These are phyloP conservation scores for Cyphomyrus plagiostoma DNA, from an alignment of 2,113 vertebrate genomes.

Conservation along the genomic window DNA sequence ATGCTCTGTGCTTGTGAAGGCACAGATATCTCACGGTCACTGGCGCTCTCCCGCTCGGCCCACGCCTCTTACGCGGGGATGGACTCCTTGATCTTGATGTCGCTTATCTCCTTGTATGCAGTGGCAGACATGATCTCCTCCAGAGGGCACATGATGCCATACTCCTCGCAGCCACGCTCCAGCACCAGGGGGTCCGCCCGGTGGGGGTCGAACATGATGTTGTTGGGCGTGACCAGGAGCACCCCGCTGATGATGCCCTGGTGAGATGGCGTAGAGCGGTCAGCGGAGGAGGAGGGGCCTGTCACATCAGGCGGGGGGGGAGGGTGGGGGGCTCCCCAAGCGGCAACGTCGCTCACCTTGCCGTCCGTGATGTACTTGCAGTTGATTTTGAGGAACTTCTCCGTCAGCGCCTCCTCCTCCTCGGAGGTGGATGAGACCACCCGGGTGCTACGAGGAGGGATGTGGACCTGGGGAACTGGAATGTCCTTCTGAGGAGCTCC, in stretches of 20 bases:
- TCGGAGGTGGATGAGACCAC: conserved; percentile 92
- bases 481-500: conserved; percentile 65
- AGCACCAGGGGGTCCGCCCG: conserved; percentile 93
- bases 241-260: conserved; percentile 94
- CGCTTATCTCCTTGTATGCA: conserved; percentile 87
- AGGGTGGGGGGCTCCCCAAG: neutral
- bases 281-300: neutral
- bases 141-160: conserved; percentile 98
- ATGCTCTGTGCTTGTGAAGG: neutral
- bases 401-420: conserved; percentile 96
- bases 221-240: conserved; percentile 96
- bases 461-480: conserved; percentile 59
- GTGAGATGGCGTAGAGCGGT: neutral
- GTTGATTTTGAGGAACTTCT: conserved; percentile 98
- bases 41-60: neutral
- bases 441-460: conserved; percentile 69
- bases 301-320: neutral
- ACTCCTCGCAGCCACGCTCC: conserved; percentile 93
- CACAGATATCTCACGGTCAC: neutral
- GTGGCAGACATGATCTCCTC: conserved; percentile 95
- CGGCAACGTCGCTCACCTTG: conserved; percentile 64
- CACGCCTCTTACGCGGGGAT: conserved; percentile 70
- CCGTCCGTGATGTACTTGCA: conserved; percentile 94
- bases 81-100: conserved; percentile 84
- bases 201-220: conserved; percentile 99